A percentile compares a stretch with the other conserved stretches of the same genome.
Conservation (phyloP, 2,797 vertebrate species). For the Micrastur ruficollis region DNA sequence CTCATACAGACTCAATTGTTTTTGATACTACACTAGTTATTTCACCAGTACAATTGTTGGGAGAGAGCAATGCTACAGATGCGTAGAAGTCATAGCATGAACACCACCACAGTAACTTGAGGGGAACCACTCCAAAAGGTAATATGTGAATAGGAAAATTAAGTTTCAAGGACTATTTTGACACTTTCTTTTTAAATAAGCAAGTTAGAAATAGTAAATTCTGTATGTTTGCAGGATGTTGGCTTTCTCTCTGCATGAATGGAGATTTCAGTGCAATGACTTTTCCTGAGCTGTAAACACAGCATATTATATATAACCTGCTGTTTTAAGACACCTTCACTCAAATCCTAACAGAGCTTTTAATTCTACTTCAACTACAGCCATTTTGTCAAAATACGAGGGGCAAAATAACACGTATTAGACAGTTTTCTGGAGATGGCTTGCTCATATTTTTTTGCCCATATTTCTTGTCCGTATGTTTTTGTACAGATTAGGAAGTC, state of each 20-base stretch:
- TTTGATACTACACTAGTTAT: neutral
- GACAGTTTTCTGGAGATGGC: neutral
- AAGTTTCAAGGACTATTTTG: neutral
- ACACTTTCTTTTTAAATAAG: neutral
- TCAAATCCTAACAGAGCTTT: neutral
- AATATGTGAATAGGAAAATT: neutral
- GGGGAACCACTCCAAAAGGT: neutral
- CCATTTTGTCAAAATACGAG: neutral
- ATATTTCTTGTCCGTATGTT: neutral
- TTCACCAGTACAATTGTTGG: neutral
- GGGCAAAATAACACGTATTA: neutral
- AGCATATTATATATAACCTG: neutral
- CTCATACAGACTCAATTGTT: neutral
- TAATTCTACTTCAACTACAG: neutral
- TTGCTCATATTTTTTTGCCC: neutral
- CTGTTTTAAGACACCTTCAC: neutral
- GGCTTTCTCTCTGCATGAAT: neutral
- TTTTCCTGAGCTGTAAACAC: neutral
- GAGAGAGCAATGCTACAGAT: neutral
- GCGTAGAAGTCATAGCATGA: neutral
- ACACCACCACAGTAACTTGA: neutral
- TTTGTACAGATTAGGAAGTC: neutral
- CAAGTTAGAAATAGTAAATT: neutral
- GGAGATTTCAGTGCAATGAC: neutral
- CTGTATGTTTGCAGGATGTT: neutral